Evolutionary conservation across 1,140 invertebrate species (phyloP), one percentile per base, ranked within the genome.

Genomic region (Cepaea nemoralis): DNA sequence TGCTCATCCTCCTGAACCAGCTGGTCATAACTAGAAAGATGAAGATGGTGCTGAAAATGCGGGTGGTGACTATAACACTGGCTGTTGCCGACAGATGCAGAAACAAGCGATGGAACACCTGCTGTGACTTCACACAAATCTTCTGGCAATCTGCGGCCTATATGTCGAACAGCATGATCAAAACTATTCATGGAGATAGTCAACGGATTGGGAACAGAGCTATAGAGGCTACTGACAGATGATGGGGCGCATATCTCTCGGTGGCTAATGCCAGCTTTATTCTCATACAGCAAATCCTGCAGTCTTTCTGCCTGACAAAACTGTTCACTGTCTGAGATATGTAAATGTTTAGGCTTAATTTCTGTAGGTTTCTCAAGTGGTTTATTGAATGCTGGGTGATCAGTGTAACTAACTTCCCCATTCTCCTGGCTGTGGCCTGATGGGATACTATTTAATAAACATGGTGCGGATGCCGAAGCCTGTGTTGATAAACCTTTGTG

Each of bases 1-100:
- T 31, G 59, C 1, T 22, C 1, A 27, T 63, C 59, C 69, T 70
- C n/a, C 69, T 70, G 35, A 42, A 37, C 12, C 35, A 3, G 19
- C 19, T 75, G 73, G 50, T 63, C 48, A 19, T 77, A 16, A 31
- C 14, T 35, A 55, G 33, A 12, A 39, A 39, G 50, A 55, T 77
- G 27, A 27, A 48, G 75, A 24, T 77, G 75, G 55, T 77, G 75
- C 50, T 77, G 75, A 75, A 2, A 22, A 33, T 33, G 33, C 40
- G 59, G 45, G 45, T 22, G 37, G 5, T 69, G 67, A 39, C 31
- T 31, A 39, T 24, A 5, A 71, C 12, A 6, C 31, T 39, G 22
- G 22, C 37, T 71, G 69, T 37, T 40, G 40, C 37, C 37, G 6
- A n/a, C 40, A 42, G 69, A 1, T 71, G 33, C 1, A 22, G 22